These are phyloP conservation scores for Podarcis lilfordi DNA, from an alignment of 2,797 vertebrate species.

Conservation along the genomic window DNA sequence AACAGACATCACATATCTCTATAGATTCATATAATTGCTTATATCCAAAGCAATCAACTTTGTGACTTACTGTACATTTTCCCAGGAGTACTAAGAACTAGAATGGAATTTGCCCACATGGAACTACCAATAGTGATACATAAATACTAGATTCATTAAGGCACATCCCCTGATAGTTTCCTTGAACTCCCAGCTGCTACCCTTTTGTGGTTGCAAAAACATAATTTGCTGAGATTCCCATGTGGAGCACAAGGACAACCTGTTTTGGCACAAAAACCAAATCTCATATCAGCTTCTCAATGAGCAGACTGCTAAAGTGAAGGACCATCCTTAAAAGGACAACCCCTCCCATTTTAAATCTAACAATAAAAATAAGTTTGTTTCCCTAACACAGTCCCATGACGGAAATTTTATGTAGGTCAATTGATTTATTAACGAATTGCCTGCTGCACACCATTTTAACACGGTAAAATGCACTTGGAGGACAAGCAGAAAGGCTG, in stretches of 20 bases:
- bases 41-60: background rate
- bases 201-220: background rate
- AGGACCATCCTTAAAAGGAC: too few species aligned
- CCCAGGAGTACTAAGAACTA: background rate
- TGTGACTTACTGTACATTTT: background rate
- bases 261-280: background rate
- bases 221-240: background rate
- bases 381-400: too few species aligned
- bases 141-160: background rate
- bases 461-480: too few species aligned
- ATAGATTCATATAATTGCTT: background rate
- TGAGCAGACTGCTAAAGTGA: background rate
- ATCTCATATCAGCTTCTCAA: background rate
- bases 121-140: background rate
- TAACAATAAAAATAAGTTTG: background rate
- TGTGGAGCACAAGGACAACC: background rate
- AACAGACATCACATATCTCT: background rate
- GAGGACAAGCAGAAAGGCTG: background rate
- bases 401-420: background rate
- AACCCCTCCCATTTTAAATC: background rate
- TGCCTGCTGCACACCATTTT: background rate
- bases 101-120: background rate
- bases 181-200: background rate
- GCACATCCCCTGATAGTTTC: background rate
- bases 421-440: background rate